Evolutionary conservation across 2,113 vertebrate genomes (phyloP).

Genomic region (Sorex fumeus): DNA sequence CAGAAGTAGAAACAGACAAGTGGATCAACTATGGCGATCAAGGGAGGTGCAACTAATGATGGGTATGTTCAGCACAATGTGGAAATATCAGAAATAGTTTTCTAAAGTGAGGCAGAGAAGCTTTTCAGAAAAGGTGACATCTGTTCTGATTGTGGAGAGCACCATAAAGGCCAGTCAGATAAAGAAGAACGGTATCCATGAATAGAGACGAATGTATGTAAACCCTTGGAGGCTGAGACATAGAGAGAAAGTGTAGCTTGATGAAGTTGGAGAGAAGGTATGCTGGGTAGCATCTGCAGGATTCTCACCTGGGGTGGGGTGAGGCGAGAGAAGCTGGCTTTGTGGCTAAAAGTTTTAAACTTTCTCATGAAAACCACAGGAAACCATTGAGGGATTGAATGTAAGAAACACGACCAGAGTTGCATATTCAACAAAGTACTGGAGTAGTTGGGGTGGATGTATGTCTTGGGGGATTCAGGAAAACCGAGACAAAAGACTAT

Average conservation of each 20-base stretch:
- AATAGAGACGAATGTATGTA: neutral
- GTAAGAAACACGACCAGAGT: neutral
- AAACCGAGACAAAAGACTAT: neutral
- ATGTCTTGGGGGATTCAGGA: neutral
- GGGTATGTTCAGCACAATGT: neutral
- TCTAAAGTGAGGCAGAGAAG: neutral
- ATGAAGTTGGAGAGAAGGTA: neutral
- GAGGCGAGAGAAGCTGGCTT: neutral
- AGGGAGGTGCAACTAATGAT: neutral
- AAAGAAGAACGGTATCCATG: conserved; percentile 20
- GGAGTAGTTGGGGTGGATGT: neutral
- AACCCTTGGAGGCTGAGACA: neutral
- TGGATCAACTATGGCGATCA: neutral
- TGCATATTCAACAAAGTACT: neutral
- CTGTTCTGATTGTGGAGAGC: neutral
- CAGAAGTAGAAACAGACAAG: neutral
- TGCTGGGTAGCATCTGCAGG: neutral
- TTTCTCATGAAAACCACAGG: neutral
- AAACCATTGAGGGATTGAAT: neutral
- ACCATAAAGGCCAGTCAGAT: neutral
- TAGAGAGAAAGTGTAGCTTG: neutral
- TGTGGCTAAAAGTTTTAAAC: neutral
- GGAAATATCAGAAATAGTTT: neutral
- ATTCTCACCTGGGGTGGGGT: neutral
- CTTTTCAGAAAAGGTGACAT: neutral